These are phyloP conservation scores for Diglossa cyanea DNA, from an alignment of 2,797 vertebrate species.

Conservation along the genomic window DNA sequence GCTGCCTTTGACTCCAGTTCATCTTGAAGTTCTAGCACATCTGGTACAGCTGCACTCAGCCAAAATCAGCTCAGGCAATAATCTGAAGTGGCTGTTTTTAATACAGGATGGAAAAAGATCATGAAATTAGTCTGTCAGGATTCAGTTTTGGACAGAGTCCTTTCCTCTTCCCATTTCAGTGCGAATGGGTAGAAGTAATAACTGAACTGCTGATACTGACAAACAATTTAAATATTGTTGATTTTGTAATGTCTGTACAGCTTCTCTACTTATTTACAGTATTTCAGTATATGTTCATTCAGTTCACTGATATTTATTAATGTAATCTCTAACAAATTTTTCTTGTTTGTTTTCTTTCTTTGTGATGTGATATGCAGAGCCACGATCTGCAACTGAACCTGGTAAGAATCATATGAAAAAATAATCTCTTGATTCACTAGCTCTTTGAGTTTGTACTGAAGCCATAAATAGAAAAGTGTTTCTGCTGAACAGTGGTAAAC, in stretches of 20 bases:
- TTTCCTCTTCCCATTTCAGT: background rate
- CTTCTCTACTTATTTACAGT: background rate
- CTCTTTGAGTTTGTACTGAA: constrained; percentile 60
- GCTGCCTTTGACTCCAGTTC: background rate
- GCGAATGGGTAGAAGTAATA: background rate
- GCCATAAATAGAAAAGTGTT: constrained; percentile 51
- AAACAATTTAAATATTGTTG: background rate
- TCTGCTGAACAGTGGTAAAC: constrained; percentile 66
- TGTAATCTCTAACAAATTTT: constrained; percentile 45
- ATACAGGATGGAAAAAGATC: background rate
- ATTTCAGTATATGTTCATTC: background rate
- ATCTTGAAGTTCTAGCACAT: background rate
- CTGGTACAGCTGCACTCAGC: background rate
- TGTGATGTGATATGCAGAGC: constrained; percentile 80
- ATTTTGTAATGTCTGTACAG: background rate
- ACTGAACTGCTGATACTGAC: background rate
- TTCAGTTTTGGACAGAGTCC: background rate
- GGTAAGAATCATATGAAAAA: constrained; percentile 80
- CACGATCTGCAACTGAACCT: constrained; percentile 91
- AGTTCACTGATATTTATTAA: background rate
- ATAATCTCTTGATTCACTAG: constrained; percentile 53
- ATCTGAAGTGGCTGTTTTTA: background rate
- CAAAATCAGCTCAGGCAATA: background rate
- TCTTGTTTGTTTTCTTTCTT: constrained; percentile 47
- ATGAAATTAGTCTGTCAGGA: background rate